Evolutionary conservation across 53 echinoderm and acorn worm species (phyloP), one percentile per base, ranked within the genome.

Genomic region (Mesocentrotus franciscanus): DNA sequence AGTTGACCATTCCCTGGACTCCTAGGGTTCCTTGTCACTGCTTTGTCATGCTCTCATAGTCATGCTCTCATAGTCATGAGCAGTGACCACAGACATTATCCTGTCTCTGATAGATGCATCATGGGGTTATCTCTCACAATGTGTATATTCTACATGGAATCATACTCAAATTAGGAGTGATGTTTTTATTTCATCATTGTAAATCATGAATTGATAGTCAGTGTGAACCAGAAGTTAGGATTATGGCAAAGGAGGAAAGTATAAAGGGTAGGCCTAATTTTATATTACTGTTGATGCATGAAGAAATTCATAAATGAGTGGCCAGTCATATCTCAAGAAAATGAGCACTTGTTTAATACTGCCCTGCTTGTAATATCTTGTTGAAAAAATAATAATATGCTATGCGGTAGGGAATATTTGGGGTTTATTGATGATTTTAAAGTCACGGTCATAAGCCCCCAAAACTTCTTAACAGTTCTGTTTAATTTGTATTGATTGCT

Each of bases 171-270:
- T 36, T 78, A 79, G 30, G 39, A 79, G 79, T 79, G 79, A 36
- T 79, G 20, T 79, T 79, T 79, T 79, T 79, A 79, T 79, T 79
- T 79, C 39, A 79, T 79, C 79, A 79, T 39, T 79, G 78, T 79
- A 39, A 39, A 39, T 79, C 39, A 42, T 79, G 12, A 16, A 6
- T 79, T 79, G 79, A 79, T 32, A 26, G 12, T 75, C 75, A 26
- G 12, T 75, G 11, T 75, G 20, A 74, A 36, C 39, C 18, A 79
- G 79, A 79, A 39, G 6, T 18, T 10, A 18, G 72, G 39, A 36
- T 32, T 9, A 79, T 1, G 30, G 17, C 79, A 79, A 79, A 35
- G 0, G 10, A 36, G 39, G 4, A 79, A 36, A 79, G 26, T 79
- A 5, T 1, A 79, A 42, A 16, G 64, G 35, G 29, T 12, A 27